phyloP scores from a whole-genome alignment of 2,113 vertebrate genomes.

The Tupaia chinensis region DNA sequence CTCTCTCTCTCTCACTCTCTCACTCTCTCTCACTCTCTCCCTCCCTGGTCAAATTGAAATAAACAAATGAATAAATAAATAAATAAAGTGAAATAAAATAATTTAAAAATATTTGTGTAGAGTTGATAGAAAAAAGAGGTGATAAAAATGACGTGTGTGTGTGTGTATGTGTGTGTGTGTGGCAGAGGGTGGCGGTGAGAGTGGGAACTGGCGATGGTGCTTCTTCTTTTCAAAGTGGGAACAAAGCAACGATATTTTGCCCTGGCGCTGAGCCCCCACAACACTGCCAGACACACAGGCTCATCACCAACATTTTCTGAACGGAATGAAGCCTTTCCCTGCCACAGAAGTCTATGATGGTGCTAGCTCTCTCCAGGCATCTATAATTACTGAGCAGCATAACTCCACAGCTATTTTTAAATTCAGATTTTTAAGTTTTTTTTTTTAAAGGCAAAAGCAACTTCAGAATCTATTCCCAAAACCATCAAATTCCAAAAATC shows the following conservation, averaged over 20 bases:
- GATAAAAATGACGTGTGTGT: neutral
- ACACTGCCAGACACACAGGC: neutral
- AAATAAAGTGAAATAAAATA: no score
- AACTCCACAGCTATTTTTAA: neutral
- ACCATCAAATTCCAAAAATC: slow-evolving; percentile 26
- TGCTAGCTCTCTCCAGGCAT: neutral
- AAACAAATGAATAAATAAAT: no score
- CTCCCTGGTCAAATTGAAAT: no score
- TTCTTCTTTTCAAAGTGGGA: neutral
- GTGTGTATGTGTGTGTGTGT: neutral
- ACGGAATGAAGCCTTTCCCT: neutral
- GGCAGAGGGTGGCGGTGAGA: fast-evolving
- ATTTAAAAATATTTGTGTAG: no score
- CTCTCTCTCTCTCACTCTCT: no score
- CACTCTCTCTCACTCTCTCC: no score
- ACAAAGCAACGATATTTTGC: neutral
- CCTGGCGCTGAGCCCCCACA: neutral
- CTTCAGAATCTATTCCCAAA: neutral
- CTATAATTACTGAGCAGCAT: neutral
- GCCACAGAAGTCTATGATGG: neutral
- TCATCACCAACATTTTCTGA: neutral
- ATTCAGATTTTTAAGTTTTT: neutral
- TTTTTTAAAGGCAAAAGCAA: slow-evolving; percentile 49
- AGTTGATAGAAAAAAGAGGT: neutral
- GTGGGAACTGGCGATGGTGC: neutral